Conservation (phyloP, 2,888 invertebrate species). For the Phaedon cochleariae region DNA sequence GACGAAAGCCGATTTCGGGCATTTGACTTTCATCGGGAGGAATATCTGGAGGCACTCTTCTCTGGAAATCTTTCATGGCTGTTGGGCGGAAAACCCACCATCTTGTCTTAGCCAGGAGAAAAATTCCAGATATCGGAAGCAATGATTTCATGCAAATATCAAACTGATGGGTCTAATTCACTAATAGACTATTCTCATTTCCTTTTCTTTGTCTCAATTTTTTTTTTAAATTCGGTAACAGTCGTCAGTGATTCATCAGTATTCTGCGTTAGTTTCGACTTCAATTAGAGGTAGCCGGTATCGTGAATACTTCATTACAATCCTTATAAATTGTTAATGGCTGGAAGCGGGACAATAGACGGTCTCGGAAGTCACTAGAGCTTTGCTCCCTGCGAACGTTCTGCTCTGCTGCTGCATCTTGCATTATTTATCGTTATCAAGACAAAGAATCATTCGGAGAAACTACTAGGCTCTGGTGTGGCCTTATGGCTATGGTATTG, state of each 20-base stretch:
- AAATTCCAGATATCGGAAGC: too few relatives aligned
- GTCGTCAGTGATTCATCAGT: constrained; percentile 24
- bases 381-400: constrained; percentile 36
- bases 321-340: constrained; percentile 40
- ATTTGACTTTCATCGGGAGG: too few relatives aligned
- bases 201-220: too few relatives aligned
- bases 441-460: constrained; percentile 36
- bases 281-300: constrained; percentile 39
- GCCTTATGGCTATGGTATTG: not conserved
- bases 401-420: constrained; percentile 37
- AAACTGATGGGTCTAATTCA: too few relatives aligned
- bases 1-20: too few relatives aligned
- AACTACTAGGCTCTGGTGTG: constrained; percentile 16
- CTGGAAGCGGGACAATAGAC: constrained; percentile 38
- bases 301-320: constrained; percentile 43
- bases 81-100: too few relatives aligned
- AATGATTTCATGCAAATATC: too few relatives aligned
- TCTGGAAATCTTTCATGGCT: too few relatives aligned
- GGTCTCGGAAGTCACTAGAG: constrained; percentile 36
- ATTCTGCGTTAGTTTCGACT: constrained; percentile 32
- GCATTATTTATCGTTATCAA: constrained; percentile 45
- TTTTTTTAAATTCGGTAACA: too few relatives aligned
- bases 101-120: too few relatives aligned
- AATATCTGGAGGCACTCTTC: too few relatives aligned
- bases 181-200: too few relatives aligned